A percentile compares a stretch with the other conserved stretches of the same genome.
Evolutionary conservation across 2,113 vertebrate genomes (phyloP).

Genomic region (Scomber japonicus): DNA sequence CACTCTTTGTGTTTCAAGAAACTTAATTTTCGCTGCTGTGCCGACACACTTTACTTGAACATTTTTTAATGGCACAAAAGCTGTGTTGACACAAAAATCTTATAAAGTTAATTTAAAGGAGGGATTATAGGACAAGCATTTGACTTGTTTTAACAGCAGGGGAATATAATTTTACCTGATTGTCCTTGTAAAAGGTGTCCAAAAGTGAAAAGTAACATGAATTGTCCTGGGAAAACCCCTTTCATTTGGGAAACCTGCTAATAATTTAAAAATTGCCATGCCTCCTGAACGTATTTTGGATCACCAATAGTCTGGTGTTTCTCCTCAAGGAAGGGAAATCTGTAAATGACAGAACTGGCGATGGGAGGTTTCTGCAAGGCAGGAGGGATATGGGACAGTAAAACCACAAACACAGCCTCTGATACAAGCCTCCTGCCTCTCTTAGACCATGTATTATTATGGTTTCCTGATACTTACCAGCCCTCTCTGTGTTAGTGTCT

Average conservation of each 20-base stretch:
- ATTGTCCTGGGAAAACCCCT: neutral
- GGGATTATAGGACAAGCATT: slow-evolving; percentile 15
- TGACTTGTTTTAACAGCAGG: slow-evolving; percentile 5
- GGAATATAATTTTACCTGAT: neutral
- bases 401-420: slow-evolving; percentile 16
- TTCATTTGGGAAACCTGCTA: neutral
- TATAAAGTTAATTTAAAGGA: slow-evolving; percentile 16
- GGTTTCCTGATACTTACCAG: slow-evolving; percentile 63
- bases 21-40: slow-evolving; percentile 59
- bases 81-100: slow-evolving; percentile 34
- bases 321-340: slow-evolving; percentile 2
- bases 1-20: slow-evolving; percentile 60
- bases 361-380: slow-evolving; percentile 28
- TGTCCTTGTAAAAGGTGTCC: neutral
- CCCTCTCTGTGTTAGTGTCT: slow-evolving; percentile 41
- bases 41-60: slow-evolving; percentile 30
- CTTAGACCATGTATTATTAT: slow-evolving; percentile 42
- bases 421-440: slow-evolving; percentile 40
- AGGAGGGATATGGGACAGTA: slow-evolving; percentile 27
- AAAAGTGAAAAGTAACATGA: neutral
- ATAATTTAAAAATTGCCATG: neutral
- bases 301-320: slow-evolving; percentile 11
- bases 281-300: neutral
- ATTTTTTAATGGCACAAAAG: slow-evolving; percentile 36
- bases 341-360: slow-evolving; percentile 11